Base-by-base conservation (phyloP, 2,888 invertebrate species). In the Acrocera orbiculus region DNA sequence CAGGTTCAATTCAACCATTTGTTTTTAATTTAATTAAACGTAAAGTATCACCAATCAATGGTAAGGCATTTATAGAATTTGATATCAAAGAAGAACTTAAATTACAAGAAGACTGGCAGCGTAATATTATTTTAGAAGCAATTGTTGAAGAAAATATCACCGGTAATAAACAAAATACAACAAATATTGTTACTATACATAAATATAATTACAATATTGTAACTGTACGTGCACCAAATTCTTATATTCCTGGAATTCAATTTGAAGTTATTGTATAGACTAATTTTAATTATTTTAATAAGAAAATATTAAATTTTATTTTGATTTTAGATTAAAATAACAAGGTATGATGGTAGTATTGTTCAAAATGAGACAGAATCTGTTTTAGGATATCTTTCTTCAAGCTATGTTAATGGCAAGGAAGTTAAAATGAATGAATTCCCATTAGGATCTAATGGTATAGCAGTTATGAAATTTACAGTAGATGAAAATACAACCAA, bases 81-180 rank as follows among this genome's bases (percentile, higher is more conserved):
- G 82, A 87, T 50, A 73, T 90, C 13, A 44, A 49, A 42, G 71
- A 75, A 39, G 89, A 90, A 52, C 63, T 90, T 27, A 77, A 77
- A 49, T 61, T 92, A 35, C 82, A 81, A 47, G 85, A 87, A 34
- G 58, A 58, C 41, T 82, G 75, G 46, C 76, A 79, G 47, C 68
- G 87, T 44, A 76, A 77, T 16, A 73, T 93, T 28, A 72, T 83
- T 20, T 68, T 95, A 30, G 87, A 92, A 54, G 93, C 89, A 0
- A 74, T 81, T 9, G 76, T 95, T 3, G 90, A 90, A 56, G 96
- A 96, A 63, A 75, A 74, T 35, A 66, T 86, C 39, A 93, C 93
- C 3, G 57, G 58, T 3, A 72, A 89, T 36, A 73, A 78, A 44
- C 87, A 92, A 54, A 89, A 87, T 52, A 74, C 76, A 23, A 73